Percentiles rank a stretch among this genome's conserved stretches.
These are phyloP conservation scores for Crypturellus tataupa DNA, from an alignment of 2,797 vertebrate species.

Conservation along the genomic window DNA sequence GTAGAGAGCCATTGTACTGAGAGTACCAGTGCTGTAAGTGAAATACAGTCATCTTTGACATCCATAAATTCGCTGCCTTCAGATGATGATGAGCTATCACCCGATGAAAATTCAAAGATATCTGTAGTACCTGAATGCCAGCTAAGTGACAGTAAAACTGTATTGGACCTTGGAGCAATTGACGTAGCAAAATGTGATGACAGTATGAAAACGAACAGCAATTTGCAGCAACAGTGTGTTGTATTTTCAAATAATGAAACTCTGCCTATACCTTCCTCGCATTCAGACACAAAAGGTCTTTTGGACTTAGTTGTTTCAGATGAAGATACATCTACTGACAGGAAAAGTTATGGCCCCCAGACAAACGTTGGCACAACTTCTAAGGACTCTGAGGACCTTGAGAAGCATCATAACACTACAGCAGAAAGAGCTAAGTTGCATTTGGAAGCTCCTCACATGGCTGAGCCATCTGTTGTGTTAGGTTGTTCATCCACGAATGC, in stretches of 20 bases:
- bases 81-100: conserved; percentile 90
- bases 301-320: conserved; percentile 72
- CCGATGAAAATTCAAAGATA: conserved; percentile 87
- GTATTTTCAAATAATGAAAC: conserved; percentile 81
- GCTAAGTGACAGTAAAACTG: conserved; percentile 79
- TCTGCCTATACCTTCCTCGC: conserved; percentile 67
- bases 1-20: conserved; percentile 88
- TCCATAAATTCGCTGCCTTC: conserved; percentile 98
- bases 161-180: conserved; percentile 73
- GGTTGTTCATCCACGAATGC: conserved; percentile 69
- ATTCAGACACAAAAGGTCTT: conserved; percentile 74
- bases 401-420: conserved; percentile 40
- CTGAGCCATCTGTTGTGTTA: conserved; percentile 71
- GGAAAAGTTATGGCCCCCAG: conserved; percentile 62
- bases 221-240: conserved; percentile 87
- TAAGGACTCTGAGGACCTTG: conserved; percentile 50
- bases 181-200: conserved; percentile 76
- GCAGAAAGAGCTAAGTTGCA: conserved; percentile 50
- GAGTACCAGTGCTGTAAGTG: conserved; percentile 91
- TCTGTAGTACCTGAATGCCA: conserved; percentile 78
- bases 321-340: conserved; percentile 60
- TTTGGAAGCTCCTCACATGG: conserved; percentile 70
- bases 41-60: conserved; percentile 96
- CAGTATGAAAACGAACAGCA: conserved; percentile 82
- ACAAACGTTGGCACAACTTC: conserved; percentile 53